Evolutionary conservation across 2,888 invertebrate species (phyloP).

Genomic region (Drosophila lacicola): DNA sequence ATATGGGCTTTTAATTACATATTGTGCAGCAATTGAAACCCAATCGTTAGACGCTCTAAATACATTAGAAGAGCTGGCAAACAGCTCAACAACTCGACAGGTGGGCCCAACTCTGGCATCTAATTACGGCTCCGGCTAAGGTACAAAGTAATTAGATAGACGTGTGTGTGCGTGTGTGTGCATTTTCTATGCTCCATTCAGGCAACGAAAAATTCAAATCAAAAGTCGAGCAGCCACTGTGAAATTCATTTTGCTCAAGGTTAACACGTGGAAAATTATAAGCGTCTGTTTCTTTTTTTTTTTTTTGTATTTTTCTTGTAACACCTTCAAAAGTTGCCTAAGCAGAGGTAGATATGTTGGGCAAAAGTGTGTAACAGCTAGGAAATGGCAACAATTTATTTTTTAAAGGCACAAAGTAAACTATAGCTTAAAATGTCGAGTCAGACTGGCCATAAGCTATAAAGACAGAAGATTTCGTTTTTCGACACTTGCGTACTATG

Average conservation of each 20-base stretch:
- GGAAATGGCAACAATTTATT: not conserved
- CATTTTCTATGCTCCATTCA: constrained; percentile 20
- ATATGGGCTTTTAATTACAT: constrained; percentile 76
- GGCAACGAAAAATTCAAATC: constrained; percentile 50
- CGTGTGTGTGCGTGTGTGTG: constrained; percentile 5
- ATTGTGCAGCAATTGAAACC: constrained; percentile 65
- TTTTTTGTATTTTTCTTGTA: not conserved
- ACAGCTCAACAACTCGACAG: constrained; percentile 39
- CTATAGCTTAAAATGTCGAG: no score
- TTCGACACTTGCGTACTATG: no score
- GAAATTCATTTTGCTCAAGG: constrained; percentile 72
- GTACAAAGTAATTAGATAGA: constrained; percentile 24
- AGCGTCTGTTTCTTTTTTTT: constrained; percentile 10
- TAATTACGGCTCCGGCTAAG: constrained; percentile 20
- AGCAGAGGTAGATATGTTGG: not conserved
- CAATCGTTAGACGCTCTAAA: constrained; percentile 48
- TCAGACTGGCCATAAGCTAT: no score
- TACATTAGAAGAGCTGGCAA: constrained; percentile 37
- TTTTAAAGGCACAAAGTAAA: no score
- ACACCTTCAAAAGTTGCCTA: constrained; percentile 1
- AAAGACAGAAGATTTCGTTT: no score
- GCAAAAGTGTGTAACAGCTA: not conserved
- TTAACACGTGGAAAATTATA: constrained; percentile 66
- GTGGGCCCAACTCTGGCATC: constrained; percentile 22
- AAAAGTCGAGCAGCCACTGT: constrained; percentile 57